Evolutionary conservation across 2,797 vertebrate species (phyloP).

Genomic region (Falco rusticolus): DNA sequence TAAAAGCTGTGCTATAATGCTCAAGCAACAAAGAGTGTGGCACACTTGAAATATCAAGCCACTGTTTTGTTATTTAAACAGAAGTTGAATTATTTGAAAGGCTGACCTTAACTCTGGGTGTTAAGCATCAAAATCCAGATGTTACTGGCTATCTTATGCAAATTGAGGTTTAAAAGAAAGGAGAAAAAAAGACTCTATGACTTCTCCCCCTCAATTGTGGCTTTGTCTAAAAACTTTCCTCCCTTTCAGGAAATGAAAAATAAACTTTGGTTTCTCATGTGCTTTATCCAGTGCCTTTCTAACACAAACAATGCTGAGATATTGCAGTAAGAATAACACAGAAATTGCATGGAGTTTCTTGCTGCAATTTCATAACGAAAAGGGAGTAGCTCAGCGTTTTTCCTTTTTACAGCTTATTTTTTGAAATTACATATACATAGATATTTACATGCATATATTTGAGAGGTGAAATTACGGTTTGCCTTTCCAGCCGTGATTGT

Average conservation of each 20-base stretch:
- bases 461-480: neutral
- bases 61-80: neutral
- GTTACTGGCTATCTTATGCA: neutral
- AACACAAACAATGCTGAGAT: neutral
- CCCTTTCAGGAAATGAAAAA: neutral
- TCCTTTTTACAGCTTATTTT: neutral
- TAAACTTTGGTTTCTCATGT: neutral
- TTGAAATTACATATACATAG: accelerated
- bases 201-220: neutral
- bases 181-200: accelerated
- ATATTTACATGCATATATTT: neutral
- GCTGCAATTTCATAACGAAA: neutral
- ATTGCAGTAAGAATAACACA: neutral
- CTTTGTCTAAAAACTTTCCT: neutral
- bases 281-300: neutral
- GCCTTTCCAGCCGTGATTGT: neutral
- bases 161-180: neutral
- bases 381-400: accelerated
- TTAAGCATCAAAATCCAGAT: neutral
- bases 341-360: neutral
- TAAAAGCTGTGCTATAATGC: neutral
- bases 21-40: neutral
- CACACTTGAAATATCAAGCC: neutral
- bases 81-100: neutral
- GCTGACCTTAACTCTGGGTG: neutral